Percentiles rank a stretch among this genome's conserved stretches.
phyloP scores from a whole-genome alignment of 53 echinoderm and acorn worm genomes.

The Mesocentrotus franciscanus region DNA sequence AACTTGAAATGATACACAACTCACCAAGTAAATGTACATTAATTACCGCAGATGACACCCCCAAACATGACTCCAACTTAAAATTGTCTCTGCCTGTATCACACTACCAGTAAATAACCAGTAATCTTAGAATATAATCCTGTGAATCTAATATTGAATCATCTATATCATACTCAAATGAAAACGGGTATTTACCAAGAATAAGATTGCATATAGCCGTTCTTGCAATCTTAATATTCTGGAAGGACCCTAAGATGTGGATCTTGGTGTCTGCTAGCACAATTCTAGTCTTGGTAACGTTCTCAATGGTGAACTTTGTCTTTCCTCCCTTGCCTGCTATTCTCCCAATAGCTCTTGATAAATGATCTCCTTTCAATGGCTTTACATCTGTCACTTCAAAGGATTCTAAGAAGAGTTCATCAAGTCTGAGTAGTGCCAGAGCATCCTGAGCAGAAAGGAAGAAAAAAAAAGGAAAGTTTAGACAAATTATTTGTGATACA shows the following conservation, averaged over 20 bases:
- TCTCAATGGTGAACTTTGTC: constrained; percentile 98
- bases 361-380: constrained; percentile 95
- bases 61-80: not conserved
- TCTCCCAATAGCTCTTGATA: constrained; percentile 93
- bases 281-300: constrained; percentile 96
- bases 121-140: not conserved
- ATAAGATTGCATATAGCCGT: constrained; percentile 98
- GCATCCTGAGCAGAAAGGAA: constrained; percentile 75
- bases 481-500: not conserved
- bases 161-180: not conserved
- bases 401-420: constrained; percentile 94
- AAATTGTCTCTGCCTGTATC: too few relatives aligned
- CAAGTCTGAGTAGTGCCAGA: constrained; percentile 89
- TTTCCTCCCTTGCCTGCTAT: constrained; percentile 97
- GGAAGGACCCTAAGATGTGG: constrained; percentile 94
- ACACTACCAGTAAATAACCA: not conserved
- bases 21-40: too few relatives aligned
- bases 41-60: too few relatives aligned
- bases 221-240: constrained; percentile 96
- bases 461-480: not conserved
- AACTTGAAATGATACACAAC: too few relatives aligned
- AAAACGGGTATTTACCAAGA: constrained; percentile 72
- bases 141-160: not conserved
- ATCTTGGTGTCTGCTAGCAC: constrained; percentile 90
- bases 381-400: constrained; percentile 98